A percentile compares a stretch with the other conserved stretches of the same genome.
phyloP scores from a whole-genome alignment of 2,888 invertebrate species.

The Meteorus cinctellus region DNA sequence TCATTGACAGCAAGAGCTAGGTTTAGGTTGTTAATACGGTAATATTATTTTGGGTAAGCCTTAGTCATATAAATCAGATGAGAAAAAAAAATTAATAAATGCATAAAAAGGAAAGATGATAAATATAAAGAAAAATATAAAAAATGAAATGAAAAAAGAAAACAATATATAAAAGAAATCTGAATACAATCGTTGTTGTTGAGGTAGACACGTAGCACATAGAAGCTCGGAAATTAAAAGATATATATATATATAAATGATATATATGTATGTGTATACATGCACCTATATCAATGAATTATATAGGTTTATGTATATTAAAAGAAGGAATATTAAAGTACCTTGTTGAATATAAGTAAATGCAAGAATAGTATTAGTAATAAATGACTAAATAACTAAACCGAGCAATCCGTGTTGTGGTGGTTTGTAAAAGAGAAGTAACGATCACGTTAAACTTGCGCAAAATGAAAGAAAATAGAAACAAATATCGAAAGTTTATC shows the following conservation, averaged over 20 bases:
- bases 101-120: conserved; percentile 24
- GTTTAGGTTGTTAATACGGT: conserved; percentile 68
- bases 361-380: conserved; percentile 55
- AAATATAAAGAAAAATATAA: conserved; percentile 38
- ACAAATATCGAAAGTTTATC: conserved; percentile 27
- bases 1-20: conserved; percentile 65
- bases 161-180: conserved; percentile 50
- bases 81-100: conserved; percentile 36
- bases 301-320: conserved; percentile 44
- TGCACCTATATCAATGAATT: conserved; percentile 33
- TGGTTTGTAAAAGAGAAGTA: conserved; percentile 33
- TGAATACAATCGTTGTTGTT: conserved; percentile 64
- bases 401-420: conserved; percentile 24
- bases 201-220: conserved; percentile 64
- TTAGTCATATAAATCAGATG: conserved; percentile 51
- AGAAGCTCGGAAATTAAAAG: conserved; percentile 64
- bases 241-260: not conserved
- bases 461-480: conserved; percentile 30
- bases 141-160: conserved; percentile 39
- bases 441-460: conserved; percentile 42
- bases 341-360: conserved; percentile 72
- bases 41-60: conserved; percentile 68
- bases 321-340: conserved; percentile 66
- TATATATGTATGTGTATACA: conserved; percentile 3
- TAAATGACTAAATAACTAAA: conserved; percentile 49